phyloP scores from a whole-genome alignment of 2,888 invertebrate species.

The Drosophila vallismaia region DNA sequence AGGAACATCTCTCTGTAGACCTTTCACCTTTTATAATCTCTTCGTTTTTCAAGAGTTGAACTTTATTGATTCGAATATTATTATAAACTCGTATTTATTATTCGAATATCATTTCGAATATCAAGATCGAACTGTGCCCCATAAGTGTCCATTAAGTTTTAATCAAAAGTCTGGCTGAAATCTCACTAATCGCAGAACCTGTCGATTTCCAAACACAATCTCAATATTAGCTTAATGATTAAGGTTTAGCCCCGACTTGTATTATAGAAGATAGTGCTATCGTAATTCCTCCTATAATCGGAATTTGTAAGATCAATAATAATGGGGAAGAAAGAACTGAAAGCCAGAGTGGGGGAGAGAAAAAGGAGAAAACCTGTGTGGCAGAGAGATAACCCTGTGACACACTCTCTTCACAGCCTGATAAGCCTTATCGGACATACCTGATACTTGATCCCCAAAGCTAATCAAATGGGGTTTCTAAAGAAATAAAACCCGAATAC shows the following conservation, averaged over 20 bases:
- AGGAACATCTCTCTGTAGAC: not conserved
- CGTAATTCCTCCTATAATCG: not conserved
- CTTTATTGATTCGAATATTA: not conserved
- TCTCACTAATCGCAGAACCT: not conserved
- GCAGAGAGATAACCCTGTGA: not conserved
- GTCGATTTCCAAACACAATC: too few species aligned
- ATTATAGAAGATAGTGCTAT: not conserved
- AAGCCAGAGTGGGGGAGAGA: not conserved
- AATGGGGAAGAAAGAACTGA: not conserved
- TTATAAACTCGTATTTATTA: not conserved
- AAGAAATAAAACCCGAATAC: too few species aligned
- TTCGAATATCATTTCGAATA: not conserved
- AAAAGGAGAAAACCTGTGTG: not conserved
- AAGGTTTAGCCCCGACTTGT: too few species aligned
- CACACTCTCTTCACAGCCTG: not conserved
- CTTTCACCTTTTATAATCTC: not conserved
- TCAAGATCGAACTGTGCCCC: not conserved
- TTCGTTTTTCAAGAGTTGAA: not conserved
- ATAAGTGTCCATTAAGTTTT: conserved; percentile 8
- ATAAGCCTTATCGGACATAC: conserved; percentile 3
- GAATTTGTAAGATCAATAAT: not conserved
- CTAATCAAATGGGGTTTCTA: not conserved
- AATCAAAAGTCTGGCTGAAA: conserved; percentile 50
- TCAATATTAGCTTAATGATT: too few species aligned
- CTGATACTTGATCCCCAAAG: not conserved